Evolutionary conservation across 2,888 invertebrate genomes (phyloP), one percentile per base, ranked within the genome.

Genomic region (Seira ritae): DNA sequence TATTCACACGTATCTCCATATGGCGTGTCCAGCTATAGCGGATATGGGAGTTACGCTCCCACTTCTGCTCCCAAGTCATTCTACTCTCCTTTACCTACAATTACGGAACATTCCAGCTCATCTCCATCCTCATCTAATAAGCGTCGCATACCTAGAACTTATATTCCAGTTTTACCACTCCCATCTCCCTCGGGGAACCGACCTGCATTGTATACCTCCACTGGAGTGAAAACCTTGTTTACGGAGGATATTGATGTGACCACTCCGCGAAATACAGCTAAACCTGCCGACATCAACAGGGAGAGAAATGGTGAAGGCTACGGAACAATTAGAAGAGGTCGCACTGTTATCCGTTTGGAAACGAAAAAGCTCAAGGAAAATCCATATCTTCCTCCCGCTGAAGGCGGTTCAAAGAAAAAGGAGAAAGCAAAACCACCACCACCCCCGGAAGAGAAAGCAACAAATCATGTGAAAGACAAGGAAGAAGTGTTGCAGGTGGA

Each of bases 241-340:
- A 96, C 96, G 1, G 95, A 95, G 37, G 95, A 96, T 90, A 96
- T 96, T 87, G 96, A 96, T 90, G 96, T 96, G 0, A 95, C 95
- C 0, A 93, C 93, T 85, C 91, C 86, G 91, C 91, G 90, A 85
- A 89, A 82, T 80, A 67, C 75, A 0, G 86, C 84, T 15, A 84
- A 73, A 60, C 87, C 87, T n/a, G 87, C 84, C 6, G 88, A 88
- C 37, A 81, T 87, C 17, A 68, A 71, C 12, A 70, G 86, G 19
- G 87, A 77, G 4, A 50, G 77, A 10, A 72, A 70, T 24, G 92
- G 91, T 23, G 91, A 92, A 62, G 91, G 91, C 69, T 91, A 93
- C 80, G 92, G 93, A 82, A 93, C 94, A 0, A 95, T 96, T 87
- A 93, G 94, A 89, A 92, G 96, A 12, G 95, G 95, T 84, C 92